Evolutionary conservation across 2,113 vertebrate species (phyloP).

Genomic region (Eulemur macaco): DNA sequence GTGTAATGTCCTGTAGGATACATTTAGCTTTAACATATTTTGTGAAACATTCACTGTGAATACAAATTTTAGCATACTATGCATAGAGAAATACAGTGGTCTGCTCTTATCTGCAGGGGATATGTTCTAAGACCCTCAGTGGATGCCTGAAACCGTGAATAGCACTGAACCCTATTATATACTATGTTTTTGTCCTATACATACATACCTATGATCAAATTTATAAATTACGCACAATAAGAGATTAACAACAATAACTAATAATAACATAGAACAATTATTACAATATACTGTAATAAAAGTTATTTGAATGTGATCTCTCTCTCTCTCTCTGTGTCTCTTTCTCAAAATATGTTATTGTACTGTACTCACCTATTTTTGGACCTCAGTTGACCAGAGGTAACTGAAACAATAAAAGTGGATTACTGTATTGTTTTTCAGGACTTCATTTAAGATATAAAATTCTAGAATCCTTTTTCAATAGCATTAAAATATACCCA

Average conservation of each 20-base stretch:
- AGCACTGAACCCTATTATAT: background rate
- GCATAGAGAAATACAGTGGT: background rate
- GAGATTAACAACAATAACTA: background rate
- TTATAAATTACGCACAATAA: background rate
- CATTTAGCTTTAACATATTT: slow-evolving; percentile 27
- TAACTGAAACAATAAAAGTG: background rate
- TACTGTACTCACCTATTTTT: background rate
- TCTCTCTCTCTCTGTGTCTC: background rate
- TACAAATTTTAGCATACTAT: background rate
- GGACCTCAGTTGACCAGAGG: background rate
- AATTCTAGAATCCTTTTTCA: background rate
- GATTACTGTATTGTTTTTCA: background rate
- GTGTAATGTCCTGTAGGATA: background rate
- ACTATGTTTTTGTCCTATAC: background rate
- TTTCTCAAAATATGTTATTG: background rate
- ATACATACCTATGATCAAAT: background rate
- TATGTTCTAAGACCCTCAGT: background rate
- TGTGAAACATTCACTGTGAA: background rate
- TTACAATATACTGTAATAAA: background rate
- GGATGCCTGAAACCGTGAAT: background rate
- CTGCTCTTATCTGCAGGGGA: background rate
- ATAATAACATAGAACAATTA: background rate
- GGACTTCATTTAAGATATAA: background rate
- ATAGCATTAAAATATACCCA: background rate
- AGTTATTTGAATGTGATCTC: background rate